These are phyloP conservation scores for Metaphire vulgaris DNA, from an alignment of 1,140 invertebrate genomes.

Conservation along the genomic window DNA sequence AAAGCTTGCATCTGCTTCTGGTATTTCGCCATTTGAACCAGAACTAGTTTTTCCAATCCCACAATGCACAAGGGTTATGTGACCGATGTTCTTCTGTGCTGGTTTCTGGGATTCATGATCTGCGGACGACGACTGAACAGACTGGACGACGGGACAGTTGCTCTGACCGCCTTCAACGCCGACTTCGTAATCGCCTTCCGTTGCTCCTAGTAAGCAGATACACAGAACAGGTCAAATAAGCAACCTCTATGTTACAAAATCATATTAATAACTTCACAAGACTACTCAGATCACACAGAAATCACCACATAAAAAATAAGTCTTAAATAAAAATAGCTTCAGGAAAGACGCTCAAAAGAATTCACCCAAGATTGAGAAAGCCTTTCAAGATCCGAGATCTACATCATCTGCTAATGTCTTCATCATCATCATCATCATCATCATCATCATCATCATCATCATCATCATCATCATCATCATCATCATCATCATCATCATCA, in stretches of 20 bases:
- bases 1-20: neutral
- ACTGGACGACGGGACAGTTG: neutral
- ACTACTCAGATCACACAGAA: too few species aligned
- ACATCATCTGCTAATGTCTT: too few species aligned
- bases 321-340: too few species aligned
- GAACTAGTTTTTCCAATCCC: neutral
- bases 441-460: constrained; percentile 29
- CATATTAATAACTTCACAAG: too few species aligned
- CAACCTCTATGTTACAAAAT: too few species aligned
- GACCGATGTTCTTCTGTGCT: neutral
- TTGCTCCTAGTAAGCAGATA: too few species aligned
- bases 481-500: constrained; percentile 27
- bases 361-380: too few species aligned
- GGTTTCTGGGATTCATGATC: neutral
- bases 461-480: constrained; percentile 25
- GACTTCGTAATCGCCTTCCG: neutral
- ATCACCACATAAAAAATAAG: too few species aligned
- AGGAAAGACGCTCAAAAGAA: too few species aligned
- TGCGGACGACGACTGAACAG: neutral
- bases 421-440: constrained; percentile 23
- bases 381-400: too few species aligned
- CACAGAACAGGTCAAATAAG: too few species aligned
- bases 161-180: neutral
- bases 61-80: neutral
- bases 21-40: neutral